These are phyloP conservation scores for Macropus fuliginosus DNA, from an alignment of 2,797 vertebrate species.

Conservation along the genomic window DNA sequence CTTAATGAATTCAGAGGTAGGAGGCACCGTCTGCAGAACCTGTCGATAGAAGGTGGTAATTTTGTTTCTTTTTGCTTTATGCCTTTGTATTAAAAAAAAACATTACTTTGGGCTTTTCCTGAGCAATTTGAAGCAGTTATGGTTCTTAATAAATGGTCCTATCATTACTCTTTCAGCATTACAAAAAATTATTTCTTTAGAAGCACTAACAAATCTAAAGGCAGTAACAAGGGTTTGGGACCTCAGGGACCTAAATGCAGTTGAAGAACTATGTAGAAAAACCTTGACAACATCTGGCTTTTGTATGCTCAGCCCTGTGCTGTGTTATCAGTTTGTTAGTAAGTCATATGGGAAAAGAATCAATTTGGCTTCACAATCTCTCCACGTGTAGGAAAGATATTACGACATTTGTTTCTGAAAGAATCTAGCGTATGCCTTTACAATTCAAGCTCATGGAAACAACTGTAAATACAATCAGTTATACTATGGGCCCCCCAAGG, in stretches of 20 bases:
- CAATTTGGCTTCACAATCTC: constrained; percentile 32
- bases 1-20: not conserved
- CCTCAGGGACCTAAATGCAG: constrained; percentile 6
- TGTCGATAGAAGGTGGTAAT: not conserved
- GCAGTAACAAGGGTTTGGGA: not conserved
- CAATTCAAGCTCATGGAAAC: constrained; percentile 45
- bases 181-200: constrained; percentile 19
- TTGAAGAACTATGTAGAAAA: constrained; percentile 39
- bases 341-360: constrained; percentile 22
- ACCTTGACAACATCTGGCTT: constrained; percentile 43
- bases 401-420: not conserved
- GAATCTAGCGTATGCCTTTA: constrained; percentile 1
- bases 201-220: constrained; percentile 33
- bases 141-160: constrained; percentile 12
- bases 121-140: not conserved
- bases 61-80: constrained; percentile 44
- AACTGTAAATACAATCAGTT: constrained; percentile 23
- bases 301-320: not conserved
- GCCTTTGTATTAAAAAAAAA: constrained; percentile 34
- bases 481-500: not conserved
- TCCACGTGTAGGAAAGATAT: not conserved
- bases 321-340: constrained; percentile 51
- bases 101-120: constrained; percentile 7
- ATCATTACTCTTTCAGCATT: constrained; percentile 19
- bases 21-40: not conserved